Conservation (phyloP, 1,140 invertebrate genomes). For the Lepeophtheirus salmonis region DNA sequence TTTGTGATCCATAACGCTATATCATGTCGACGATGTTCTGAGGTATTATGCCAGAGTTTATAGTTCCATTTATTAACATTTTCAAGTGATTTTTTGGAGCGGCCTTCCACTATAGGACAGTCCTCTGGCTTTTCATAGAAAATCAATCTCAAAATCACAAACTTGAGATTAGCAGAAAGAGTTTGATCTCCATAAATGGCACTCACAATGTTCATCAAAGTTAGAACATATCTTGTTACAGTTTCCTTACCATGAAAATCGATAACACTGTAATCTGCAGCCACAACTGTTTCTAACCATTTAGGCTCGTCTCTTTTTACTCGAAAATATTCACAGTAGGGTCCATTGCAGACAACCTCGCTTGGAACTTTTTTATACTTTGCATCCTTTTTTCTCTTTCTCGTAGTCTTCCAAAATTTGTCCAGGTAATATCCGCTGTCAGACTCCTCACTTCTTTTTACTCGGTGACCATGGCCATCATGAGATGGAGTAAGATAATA, state of each 20-base stretch:
- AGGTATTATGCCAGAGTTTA: slow-evolving; percentile 30
- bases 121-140: slow-evolving; percentile 38
- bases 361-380: not conserved
- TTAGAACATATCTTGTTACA: slow-evolving; percentile 46
- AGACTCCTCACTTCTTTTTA: too few relatives aligned
- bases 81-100: slow-evolving; percentile 43
- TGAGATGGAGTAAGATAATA: not conserved
- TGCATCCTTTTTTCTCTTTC: not conserved
- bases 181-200: slow-evolving; percentile 49
- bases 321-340: slow-evolving; percentile 15
- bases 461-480: not conserved
- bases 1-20: slow-evolving; percentile 51
- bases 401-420: not conserved
- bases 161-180: slow-evolving; percentile 41
- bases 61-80: slow-evolving; percentile 51
- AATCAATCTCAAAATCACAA: slow-evolving; percentile 42
- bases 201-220: slow-evolving; percentile 52
- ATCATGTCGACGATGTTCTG: slow-evolving; percentile 39
- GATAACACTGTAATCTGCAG: slow-evolving; percentile 44
- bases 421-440: not conserved
- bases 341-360: slow-evolving; percentile 12
- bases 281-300: slow-evolving; percentile 47
- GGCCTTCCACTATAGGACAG: slow-evolving; percentile 3
- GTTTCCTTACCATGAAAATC: slow-evolving; percentile 42
- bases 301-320: slow-evolving; percentile 22